Evolutionary conservation across 2,113 vertebrate species (phyloP).

Genomic region (Cheilinus undulatus): DNA sequence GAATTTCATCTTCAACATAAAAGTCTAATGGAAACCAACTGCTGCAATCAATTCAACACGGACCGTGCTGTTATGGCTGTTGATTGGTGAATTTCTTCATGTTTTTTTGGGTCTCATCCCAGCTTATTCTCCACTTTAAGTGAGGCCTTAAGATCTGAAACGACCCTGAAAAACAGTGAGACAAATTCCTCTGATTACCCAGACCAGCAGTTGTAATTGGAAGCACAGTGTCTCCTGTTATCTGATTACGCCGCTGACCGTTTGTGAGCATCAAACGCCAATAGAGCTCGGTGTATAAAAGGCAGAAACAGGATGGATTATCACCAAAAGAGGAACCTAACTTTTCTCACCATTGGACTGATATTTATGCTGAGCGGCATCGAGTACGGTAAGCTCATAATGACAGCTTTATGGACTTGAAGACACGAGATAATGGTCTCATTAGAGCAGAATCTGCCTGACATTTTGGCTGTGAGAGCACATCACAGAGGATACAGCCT

Average conservation of each 20-base stretch:
- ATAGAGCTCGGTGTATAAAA: slow-evolving; percentile 36
- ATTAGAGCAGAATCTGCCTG: slow-evolving; percentile 29
- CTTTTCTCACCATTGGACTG: slow-evolving; percentile 84
- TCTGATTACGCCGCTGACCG: slow-evolving; percentile 39
- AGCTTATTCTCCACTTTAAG: background rate
- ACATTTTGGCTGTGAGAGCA: slow-evolving; percentile 24
- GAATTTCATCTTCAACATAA: slow-evolving; percentile 54
- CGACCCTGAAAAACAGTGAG: slow-evolving; percentile 12
- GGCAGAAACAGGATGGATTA: slow-evolving; percentile 75
- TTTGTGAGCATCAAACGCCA: slow-evolving; percentile 32
- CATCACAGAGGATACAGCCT: slow-evolving; percentile 10
- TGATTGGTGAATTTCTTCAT: slow-evolving; percentile 5
- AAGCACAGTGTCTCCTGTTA: slow-evolving; percentile 67
- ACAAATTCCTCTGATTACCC: slow-evolving; percentile 51
- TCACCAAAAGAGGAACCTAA: slow-evolving; percentile 79
- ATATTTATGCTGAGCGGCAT: slow-evolving; percentile 87
- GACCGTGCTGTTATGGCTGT: background rate
- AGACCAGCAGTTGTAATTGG: slow-evolving; percentile 69
- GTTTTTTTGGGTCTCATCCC: background rate
- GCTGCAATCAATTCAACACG: slow-evolving; percentile 6
- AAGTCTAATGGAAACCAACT: slow-evolving; percentile 16
- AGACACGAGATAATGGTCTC: slow-evolving; percentile 29
- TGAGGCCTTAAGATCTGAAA: slow-evolving; percentile 5
- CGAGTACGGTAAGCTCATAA: slow-evolving; percentile 85
- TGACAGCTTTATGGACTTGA: slow-evolving; percentile 20